Base-by-base conservation (phyloP, 2,888 invertebrate species). In the Nemotelus pantherinus region DNA sequence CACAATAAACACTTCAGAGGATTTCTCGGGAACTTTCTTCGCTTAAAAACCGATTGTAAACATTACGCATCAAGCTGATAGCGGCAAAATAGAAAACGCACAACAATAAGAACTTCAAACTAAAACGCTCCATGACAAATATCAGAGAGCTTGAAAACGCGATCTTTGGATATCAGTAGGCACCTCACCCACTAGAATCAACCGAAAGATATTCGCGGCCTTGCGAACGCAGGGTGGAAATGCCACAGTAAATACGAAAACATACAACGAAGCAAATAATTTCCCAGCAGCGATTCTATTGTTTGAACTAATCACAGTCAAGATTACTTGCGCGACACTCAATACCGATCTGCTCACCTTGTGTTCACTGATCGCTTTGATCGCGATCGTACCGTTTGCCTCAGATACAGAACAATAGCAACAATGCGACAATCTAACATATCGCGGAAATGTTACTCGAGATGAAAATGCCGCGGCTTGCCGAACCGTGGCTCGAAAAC, bases 51-150 rank as follows among this genome's bases (percentile, higher is more conserved):
- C 74, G 60, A 74, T 74, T 63, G 74, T 74, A 74, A 48, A 60
- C 63, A 60, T 74, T 74, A 63, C 74, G 74, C 63, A 63, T 63
- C 47, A 74, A 60, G 78, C 77, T 80, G 10, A 82, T 77, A 58
- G 83, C 74, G 41, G 82, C 76, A 74, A 83, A 83, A 76, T 83
- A 83, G 79, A 82, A 81, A 72, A 81, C 77, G 78, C 83, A 82
- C 57, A 83, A 77, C 58, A 78, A 70, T 39, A 82, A 76, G 79
- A 83, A 83, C 77, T 81, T 82, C 81, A 81, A 82, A 71, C 81
- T 82, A 77, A 81, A 80, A 63, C 81, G 78, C 81, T 83, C 82
- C 83, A 83, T 83, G 77, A 63, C 9, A 39, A 5, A 25, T 48
- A 45, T 39, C 50, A 57, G 58, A 25, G 7, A 55, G 25, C 25